phyloP scores from a whole-genome alignment of 2,797 vertebrate genomes.

The Hapalemur alaotrensis region DNA sequence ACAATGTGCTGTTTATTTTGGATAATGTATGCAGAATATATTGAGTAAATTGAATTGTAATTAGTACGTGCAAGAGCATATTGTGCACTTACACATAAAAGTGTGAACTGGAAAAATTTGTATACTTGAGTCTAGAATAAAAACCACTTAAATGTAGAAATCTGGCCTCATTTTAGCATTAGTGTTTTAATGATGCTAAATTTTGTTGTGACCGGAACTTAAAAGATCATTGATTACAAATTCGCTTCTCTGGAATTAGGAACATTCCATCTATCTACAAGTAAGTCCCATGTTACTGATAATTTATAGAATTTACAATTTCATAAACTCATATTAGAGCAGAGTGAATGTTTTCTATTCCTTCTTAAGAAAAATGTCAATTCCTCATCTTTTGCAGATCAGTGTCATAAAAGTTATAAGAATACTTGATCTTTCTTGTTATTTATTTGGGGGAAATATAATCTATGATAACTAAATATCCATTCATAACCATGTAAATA shows the following conservation, averaged over 20 bases:
- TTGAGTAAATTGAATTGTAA: not conserved
- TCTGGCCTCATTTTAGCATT: not conserved
- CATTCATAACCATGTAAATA: not conserved
- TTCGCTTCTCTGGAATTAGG: not conserved
- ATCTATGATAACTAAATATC: not conserved
- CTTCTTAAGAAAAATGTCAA: conserved; percentile 11
- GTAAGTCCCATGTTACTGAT: not conserved
- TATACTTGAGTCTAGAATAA: not conserved
- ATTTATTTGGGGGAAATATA: not conserved
- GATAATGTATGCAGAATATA: not conserved
- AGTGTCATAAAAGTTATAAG: not conserved
- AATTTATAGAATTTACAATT: not conserved
- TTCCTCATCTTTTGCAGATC: not conserved
- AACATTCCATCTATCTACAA: not conserved
- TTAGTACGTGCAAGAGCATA: not conserved
- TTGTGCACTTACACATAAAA: not conserved
- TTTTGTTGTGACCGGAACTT: not conserved
- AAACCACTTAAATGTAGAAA: not conserved
- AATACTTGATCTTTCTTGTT: not conserved
- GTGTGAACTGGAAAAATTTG: not conserved
- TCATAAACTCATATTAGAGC: not conserved
- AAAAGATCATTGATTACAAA: not conserved
- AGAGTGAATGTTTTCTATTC: not conserved
- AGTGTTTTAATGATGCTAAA: not conserved
- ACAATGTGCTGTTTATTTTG: not conserved